These are phyloP conservation scores for Montipora sp. DNA, from an alignment of 64 coral and sea anemone species.

Conservation along the genomic window DNA sequence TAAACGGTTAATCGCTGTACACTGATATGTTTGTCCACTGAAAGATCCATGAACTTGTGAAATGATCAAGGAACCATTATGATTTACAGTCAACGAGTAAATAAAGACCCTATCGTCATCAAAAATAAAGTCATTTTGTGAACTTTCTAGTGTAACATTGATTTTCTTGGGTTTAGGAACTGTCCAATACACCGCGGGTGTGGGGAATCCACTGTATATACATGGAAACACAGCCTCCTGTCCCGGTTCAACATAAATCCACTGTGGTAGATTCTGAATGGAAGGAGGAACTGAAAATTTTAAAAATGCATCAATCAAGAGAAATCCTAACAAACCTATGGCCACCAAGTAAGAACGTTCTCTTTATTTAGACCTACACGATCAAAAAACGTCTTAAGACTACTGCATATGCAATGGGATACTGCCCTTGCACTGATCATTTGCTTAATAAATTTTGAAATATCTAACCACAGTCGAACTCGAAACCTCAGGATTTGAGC, in stretches of 20 bases:
- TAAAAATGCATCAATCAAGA: not conserved
- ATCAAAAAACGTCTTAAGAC: too few relatives aligned
- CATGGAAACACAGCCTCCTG: not conserved
- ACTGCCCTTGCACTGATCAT: too few relatives aligned
- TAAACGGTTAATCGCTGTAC: not conserved
- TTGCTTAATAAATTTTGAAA: too few relatives aligned
- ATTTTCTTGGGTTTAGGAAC: not conserved
- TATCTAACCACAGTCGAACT: too few relatives aligned
- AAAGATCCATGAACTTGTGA: not conserved
- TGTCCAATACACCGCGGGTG: slow-evolving; percentile 6
- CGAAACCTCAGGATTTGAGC: too few relatives aligned
- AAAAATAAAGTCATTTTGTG: rapidly evolving
- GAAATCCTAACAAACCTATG: too few relatives aligned
- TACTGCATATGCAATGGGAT: too few relatives aligned
- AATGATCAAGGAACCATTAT: not conserved
- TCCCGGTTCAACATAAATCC: not conserved
- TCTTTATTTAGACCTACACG: too few relatives aligned
- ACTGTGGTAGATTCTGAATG: not conserved
- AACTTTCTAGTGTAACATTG: not conserved
- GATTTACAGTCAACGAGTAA: not conserved
- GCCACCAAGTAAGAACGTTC: too few relatives aligned
- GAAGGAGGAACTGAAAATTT: not conserved
- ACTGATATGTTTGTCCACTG: not conserved
- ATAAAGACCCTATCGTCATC: rapidly evolving
- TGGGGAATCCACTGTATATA: not conserved